Percentiles rank a stretch among this genome's conserved stretches.
These are phyloP conservation scores for Hypolimnas misippus DNA, from an alignment of 2,888 invertebrate genomes.

Conservation along the genomic window DNA sequence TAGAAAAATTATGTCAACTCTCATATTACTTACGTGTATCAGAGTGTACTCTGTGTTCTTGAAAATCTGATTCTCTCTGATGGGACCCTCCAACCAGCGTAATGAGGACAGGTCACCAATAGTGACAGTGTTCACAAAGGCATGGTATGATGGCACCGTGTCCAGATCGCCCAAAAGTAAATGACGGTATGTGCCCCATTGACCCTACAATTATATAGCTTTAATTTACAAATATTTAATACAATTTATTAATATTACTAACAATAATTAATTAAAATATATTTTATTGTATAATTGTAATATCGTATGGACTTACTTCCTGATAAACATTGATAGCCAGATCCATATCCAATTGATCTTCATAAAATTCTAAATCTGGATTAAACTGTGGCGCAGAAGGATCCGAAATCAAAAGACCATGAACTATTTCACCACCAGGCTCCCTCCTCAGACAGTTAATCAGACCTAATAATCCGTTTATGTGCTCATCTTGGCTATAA, in stretches of 20 bases:
- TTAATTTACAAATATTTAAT: constrained; percentile 18
- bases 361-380: constrained; percentile 86
- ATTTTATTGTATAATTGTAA: not conserved
- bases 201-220: constrained; percentile 62
- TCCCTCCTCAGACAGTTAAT: constrained; percentile 94
- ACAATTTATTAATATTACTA: not conserved
- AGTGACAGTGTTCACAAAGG: constrained; percentile 89
- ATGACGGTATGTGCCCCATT: constrained; percentile 94
- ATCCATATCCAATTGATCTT: constrained; percentile 87
- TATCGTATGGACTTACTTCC: constrained; percentile 65
- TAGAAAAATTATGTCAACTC: too few relatives aligned
- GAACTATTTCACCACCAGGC: constrained; percentile 87
- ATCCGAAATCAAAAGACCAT: constrained; percentile 86
- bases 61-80: constrained; percentile 62
- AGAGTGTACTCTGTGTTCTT: constrained; percentile 58
- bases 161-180: constrained; percentile 84
- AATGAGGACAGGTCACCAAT: constrained; percentile 94
- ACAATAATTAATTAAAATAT: not conserved
- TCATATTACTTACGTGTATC: constrained; percentile 66
- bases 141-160: constrained; percentile 84
- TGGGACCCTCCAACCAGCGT: constrained; percentile 87
- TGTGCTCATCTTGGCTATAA: constrained; percentile 86
- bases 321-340: constrained; percentile 91
- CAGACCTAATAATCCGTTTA: constrained; percentile 93
- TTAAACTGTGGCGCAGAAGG: constrained; percentile 86